Evolutionary conservation across 2,113 vertebrate species (phyloP).

Genomic region (Aspidoscelis tigris): DNA sequence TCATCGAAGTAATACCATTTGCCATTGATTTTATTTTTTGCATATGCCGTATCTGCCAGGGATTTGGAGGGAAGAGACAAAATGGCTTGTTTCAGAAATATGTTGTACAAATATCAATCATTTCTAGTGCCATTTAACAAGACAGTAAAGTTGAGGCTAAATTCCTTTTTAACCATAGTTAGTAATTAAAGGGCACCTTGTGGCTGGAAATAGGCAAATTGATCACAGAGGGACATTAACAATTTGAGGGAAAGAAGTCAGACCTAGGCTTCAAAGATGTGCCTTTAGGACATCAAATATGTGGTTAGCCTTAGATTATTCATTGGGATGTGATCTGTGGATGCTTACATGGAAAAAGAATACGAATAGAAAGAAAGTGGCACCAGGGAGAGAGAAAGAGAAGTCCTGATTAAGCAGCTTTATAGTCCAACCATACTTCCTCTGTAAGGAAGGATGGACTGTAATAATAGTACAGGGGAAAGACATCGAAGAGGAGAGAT

Average conservation of each 20-base stretch:
- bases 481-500: neutral
- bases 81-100: neutral
- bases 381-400: neutral
- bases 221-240: neutral
- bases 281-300: neutral
- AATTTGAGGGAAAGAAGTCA: neutral
- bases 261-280: neutral
- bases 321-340: neutral
- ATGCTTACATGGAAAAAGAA: neutral
- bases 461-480: neutral
- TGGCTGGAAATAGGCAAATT: neutral
- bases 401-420: neutral
- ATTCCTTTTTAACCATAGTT: neutral
- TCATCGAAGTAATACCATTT: conserved; percentile 99
- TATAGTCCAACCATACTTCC: too few species aligned
- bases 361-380: neutral
- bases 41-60: conserved; percentile 93
- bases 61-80: conserved; percentile 29
- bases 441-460: neutral
- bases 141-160: neutral
- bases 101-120: neutral
- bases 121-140: neutral
- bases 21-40: conserved; percentile 93
- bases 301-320: neutral
- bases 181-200: neutral